Percentiles rank a stretch among this genome's conserved stretches.
Evolutionary conservation across 2,888 invertebrate species (phyloP).

Genomic region (Drosophila anomelani): DNA sequence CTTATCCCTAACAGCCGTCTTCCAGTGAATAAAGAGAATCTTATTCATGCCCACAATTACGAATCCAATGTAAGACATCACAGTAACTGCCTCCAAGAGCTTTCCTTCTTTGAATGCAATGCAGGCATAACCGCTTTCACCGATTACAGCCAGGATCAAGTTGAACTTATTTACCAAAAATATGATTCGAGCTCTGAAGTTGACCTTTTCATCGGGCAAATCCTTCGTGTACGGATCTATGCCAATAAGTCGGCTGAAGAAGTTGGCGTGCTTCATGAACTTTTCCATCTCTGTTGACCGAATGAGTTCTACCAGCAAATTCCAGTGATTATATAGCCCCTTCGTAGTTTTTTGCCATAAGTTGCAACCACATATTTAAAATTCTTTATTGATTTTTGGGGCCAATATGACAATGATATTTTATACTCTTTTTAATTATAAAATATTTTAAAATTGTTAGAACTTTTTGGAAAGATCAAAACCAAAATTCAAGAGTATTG

Average conservation of each 20-base stretch:
- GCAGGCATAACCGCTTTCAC: constrained; percentile 67
- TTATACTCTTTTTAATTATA: too few relatives aligned
- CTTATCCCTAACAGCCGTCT: constrained; percentile 54
- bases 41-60: constrained; percentile 71
- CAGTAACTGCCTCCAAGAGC: constrained; percentile 75
- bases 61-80: constrained; percentile 79
- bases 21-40: constrained; percentile 71
- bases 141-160: constrained; percentile 41
- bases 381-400: too few relatives aligned
- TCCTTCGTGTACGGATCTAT: constrained; percentile 56
- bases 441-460: too few relatives aligned
- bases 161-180: constrained; percentile 65
- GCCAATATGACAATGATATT: too few relatives aligned
- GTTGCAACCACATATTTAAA: not conserved
- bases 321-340: not conserved
- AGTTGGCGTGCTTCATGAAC: constrained; percentile 71
- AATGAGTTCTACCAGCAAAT: not conserved
- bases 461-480: too few relatives aligned
- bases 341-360: too few relatives aligned
- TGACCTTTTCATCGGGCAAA: not conserved
- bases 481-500: too few relatives aligned
- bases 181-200: constrained; percentile 16
- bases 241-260: constrained; percentile 71
- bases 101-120: constrained; percentile 53
- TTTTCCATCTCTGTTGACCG: constrained; percentile 22